Base-by-base conservation (phyloP, 2,888 invertebrate genomes). In the Ptychoptera albimana region DNA sequence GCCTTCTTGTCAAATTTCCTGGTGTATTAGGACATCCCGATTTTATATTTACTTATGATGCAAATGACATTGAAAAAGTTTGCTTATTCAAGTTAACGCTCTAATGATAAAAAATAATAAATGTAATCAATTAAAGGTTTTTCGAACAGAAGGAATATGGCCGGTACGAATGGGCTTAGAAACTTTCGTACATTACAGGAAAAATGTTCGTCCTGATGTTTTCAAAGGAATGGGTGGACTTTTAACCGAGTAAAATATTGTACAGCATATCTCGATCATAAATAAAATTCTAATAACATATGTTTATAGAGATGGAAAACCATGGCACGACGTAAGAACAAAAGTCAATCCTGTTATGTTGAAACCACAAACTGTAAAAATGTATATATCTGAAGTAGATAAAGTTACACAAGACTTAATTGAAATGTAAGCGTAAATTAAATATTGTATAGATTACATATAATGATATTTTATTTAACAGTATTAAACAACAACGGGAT, bases 251-350 rank as follows among this genome's bases (percentile, higher is more conserved):
- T 58, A 49, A 43, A 23, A 23, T 23, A 23, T 23, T 7, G 7
- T 23, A 5, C n/a, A 46, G 37, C 15, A 3, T 6, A 2, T 16
- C 3, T 37, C 8, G 10, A 8, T 8, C 12, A 23, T 23, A 23
- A 23, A 23, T 23, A 23, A 30, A 23, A 12, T 30, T n/a, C n/a
- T n/a, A 16, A 6, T 16, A 36, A 42, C 11, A 15, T 38, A 16
- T 15, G 11, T 12, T 37, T 11, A 32, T 2, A 52, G 49, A 1
- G 52, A 56, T 41, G 57, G 51, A 0, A 77, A 71, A 13, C 61
- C 73, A 50, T 81, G 81, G 80, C 70, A 75, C 16, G 66, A 73
- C 38, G 69, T 79, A 45, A 67, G 80, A n/a, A 70, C 72, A 2
- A 74, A 72, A 49, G 75, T 77, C 0, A 78, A 79, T 55, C 75